These are phyloP conservation scores for Gadopsis bispinosus DNA, from an alignment of 2,797 vertebrate genomes.

Conservation along the genomic window DNA sequence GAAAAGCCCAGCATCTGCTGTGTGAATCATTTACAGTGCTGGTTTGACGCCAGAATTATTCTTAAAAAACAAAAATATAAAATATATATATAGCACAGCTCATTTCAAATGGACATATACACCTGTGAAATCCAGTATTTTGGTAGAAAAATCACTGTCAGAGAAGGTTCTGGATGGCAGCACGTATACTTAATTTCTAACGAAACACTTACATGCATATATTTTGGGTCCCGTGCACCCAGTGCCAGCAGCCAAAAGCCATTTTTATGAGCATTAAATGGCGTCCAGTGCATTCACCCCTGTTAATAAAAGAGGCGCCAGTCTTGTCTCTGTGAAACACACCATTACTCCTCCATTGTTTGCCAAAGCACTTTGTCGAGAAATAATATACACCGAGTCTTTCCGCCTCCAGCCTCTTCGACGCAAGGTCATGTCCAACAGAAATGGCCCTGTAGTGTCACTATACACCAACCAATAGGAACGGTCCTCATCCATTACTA, in stretches of 20 bases:
- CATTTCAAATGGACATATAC: not conserved
- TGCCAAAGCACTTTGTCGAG: constrained; percentile 65
- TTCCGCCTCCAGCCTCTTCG: constrained; percentile 57
- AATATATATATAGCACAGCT: not conserved
- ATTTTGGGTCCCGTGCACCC: constrained; percentile 7
- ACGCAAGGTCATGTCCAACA: constrained; percentile 65
- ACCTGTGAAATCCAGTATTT: not conserved
- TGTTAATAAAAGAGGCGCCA: constrained; percentile 62
- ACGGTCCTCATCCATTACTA: constrained; percentile 5
- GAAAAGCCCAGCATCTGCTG: constrained; percentile 40
- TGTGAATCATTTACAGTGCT: constrained; percentile 11
- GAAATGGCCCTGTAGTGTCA: constrained; percentile 42
- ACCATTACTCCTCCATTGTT: constrained; percentile 76
- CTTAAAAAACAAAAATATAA: not conserved
- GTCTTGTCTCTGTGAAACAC: constrained; percentile 75
- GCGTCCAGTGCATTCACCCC: constrained; percentile 62
- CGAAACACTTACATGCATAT: constrained; percentile 1
- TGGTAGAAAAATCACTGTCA: not conserved
- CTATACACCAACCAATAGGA: constrained; percentile 12
- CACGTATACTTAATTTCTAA: constrained; percentile 2
- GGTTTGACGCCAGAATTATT: constrained; percentile 18
- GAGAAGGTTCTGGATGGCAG: not conserved
- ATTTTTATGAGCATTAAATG: constrained; percentile 75
- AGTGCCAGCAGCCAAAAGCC: constrained; percentile 53
- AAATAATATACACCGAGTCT: constrained; percentile 67